Conservation (phyloP, 2,113 vertebrate genomes). For the Hipposideros armiger region DNA sequence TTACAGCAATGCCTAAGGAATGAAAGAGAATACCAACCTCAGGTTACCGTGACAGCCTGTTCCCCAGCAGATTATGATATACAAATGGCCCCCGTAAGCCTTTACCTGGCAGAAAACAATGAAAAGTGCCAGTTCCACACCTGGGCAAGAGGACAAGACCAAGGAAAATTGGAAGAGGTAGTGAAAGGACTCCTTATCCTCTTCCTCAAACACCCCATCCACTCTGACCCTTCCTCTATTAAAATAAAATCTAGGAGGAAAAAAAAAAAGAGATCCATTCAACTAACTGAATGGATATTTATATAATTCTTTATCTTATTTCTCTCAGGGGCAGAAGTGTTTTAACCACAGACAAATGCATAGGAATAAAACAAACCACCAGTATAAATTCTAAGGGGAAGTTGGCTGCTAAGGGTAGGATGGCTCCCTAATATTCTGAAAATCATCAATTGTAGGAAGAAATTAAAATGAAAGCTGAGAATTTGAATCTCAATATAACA, state of each 20-base stretch:
- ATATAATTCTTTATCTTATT: not conserved
- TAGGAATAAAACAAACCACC: not conserved
- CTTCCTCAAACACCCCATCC: not conserved
- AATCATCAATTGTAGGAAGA: not conserved
- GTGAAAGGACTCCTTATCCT: not conserved
- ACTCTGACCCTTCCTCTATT: not conserved
- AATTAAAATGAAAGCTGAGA: slow-evolving; percentile 32
- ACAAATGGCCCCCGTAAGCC: not conserved
- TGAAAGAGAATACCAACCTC: not conserved
- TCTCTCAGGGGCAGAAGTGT: not conserved
- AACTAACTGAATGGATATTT: not conserved
- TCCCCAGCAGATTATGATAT: not conserved
- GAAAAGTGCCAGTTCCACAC: not conserved
- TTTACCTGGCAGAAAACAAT: not conserved
- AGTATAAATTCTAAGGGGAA: not conserved
- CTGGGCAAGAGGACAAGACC: not conserved
- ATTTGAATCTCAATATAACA: not conserved
- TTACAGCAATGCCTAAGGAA: not conserved
- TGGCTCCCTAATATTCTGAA: not conserved
- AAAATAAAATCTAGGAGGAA: not conserved
- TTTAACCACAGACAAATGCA: slow-evolving; percentile 40
- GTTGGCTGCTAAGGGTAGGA: not conserved
- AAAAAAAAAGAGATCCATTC: not conserved
- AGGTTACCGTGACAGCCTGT: not conserved
- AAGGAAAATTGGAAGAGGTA: not conserved